Percentiles rank a stretch among this genome's conserved stretches.
Conservation (phyloP, 2,113 vertebrate genomes). For the Onychostoma macrolepis region DNA sequence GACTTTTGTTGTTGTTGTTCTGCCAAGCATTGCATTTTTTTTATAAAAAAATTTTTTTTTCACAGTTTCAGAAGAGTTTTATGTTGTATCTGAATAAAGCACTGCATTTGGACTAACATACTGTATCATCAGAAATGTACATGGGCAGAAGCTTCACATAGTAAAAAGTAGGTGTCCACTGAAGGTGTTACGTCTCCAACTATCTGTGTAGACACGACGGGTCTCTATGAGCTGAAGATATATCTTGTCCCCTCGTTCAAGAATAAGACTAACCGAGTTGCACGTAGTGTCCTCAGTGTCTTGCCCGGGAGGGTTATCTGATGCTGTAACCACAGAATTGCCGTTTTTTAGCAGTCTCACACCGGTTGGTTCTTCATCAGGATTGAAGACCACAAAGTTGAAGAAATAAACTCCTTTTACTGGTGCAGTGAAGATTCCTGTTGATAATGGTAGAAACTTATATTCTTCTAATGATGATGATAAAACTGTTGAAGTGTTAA, state of each 20-base stretch:
- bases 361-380: neutral
- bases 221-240: neutral
- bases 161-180: constrained; percentile 21
- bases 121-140: neutral
- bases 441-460: neutral
- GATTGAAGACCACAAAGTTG: constrained; percentile 36
- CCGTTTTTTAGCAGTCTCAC: constrained; percentile 29
- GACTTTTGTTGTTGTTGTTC: neutral
- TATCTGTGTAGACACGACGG: neutral
- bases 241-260: constrained; percentile 29
- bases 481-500: no score
- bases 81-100: neutral
- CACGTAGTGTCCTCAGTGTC: constrained; percentile 27
- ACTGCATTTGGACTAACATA: neutral
- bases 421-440: constrained; percentile 36
- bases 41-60: neutral
- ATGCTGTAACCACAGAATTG: constrained; percentile 7
- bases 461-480: no score
- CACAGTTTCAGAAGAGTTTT: no score
- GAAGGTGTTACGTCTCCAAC: constrained; percentile 16
- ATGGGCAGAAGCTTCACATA: neutral
- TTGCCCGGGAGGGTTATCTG: neutral
- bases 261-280: constrained; percentile 24
- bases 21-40: neutral
- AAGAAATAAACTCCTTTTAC: constrained; percentile 38